Evolutionary conservation across 1,140 invertebrate species (phyloP), one percentile per base, ranked within the genome.

Genomic region (Drosophila azteca): DNA sequence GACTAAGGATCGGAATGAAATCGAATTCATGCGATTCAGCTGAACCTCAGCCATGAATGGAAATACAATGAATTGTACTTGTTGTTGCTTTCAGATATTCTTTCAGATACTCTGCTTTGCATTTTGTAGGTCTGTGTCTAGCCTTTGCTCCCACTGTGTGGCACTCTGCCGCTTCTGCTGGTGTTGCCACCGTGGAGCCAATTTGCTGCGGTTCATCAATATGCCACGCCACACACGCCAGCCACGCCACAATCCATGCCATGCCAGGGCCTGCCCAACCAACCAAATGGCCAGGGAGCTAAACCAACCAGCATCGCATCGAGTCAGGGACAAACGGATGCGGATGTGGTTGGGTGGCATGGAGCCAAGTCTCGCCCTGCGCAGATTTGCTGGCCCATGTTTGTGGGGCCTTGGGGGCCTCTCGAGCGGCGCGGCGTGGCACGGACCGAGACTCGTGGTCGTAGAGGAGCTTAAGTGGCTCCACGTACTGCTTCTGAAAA

Each of bases 161-260:
- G 70, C 70, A 62, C 53, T 75, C 59, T 44, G 44, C 46, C 43
- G 66, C 41, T 58, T 43, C 50, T 49, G 66, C 59, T 54, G 70
- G 26, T 58, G 54, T 45, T 79, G 71, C 73, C 69, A 70, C 71
- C 58, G 79, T 79, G 72, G 49, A 88, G 83, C 83, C 83, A 88
- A 88, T 88, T 83, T 88, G 75, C 75, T 88, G 83, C 55, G 79
- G 79, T 88, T 88, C 83, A 88, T 88, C 83, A 88, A 88, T 88
- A 88, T 88, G 84, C 83, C 77, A 88, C 64, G 62, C 78, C 76
- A 79, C 70, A 75, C 66, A 79, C 62, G 72, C 57, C 55, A 49
- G 39, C 58, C 55, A 52, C 57, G 74, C 62, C 57, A 69, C 50
- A n/a, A n/a, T 48, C 63, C 17, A 1, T 20, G 17, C 17, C 17